Conservation (phyloP, 92 coral and sea anemone genomes). For the Galaxea fascicularis region DNA sequence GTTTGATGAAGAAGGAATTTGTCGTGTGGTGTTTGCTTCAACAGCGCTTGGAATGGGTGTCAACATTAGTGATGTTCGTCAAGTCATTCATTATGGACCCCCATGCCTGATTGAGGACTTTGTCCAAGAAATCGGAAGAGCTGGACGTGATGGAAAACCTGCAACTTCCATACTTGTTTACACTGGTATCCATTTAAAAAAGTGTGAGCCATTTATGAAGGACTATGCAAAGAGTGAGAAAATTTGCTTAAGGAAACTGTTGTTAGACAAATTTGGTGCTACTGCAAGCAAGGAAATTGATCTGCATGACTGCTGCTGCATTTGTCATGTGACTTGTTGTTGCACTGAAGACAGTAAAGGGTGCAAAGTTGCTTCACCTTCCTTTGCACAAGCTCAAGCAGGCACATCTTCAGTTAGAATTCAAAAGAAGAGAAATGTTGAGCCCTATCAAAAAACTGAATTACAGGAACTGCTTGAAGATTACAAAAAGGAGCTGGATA, state of each 20-base stretch:
- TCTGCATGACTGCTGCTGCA: conserved; percentile 42
- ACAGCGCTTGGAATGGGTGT: conserved; percentile 78
- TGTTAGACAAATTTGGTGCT: conserved; percentile 39
- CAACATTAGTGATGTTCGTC: conserved; percentile 22
- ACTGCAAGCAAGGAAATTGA: background rate
- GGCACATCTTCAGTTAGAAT: background rate
- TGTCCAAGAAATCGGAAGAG: conserved; percentile 56
- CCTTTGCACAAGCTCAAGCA: conserved; percentile 1
- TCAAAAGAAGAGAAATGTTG: background rate
- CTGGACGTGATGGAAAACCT: conserved; percentile 27
- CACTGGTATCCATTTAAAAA: conserved; percentile 36
- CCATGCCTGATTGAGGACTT: conserved; percentile 33
- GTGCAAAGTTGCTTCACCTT: conserved; percentile 17
- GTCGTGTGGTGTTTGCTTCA: conserved; percentile 72
- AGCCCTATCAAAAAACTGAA: background rate
- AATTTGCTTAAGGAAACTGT: conserved; percentile 17
- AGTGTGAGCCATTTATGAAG: conserved; percentile 41
- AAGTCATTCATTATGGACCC: conserved; percentile 45
- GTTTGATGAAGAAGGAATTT: conserved; percentile 49
- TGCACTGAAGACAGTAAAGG: conserved; percentile 5
- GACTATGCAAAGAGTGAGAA: conserved; percentile 36
- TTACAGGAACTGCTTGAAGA: conserved; percentile 50
- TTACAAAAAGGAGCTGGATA: conserved; percentile 34
- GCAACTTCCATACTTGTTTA: conserved; percentile 20
- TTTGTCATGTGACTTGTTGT: conserved; percentile 47